Conservation (phyloP, 2,888 invertebrate genomes). For the Amphipyra berbera region DNA sequence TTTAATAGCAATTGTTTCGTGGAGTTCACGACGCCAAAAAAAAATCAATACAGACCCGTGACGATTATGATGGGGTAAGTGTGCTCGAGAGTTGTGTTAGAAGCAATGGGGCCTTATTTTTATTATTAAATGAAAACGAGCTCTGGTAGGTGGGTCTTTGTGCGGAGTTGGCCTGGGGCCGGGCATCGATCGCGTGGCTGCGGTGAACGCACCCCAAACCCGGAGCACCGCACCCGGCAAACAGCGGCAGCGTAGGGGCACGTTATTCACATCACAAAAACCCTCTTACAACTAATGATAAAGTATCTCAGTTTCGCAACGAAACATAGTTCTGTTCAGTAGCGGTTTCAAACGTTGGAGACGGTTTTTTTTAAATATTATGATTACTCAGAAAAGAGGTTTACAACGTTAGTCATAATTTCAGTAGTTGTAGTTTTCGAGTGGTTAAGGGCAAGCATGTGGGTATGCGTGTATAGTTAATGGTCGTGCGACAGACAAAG, state of each 20-base stretch:
- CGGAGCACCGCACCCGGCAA: slow-evolving; percentile 74
- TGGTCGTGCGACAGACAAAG: slow-evolving; percentile 81
- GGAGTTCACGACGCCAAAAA: slow-evolving; percentile 42
- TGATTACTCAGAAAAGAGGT: slow-evolving; percentile 24
- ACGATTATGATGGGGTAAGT: slow-evolving; percentile 56
- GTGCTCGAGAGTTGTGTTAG: slow-evolving; percentile 64
- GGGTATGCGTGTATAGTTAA: slow-evolving; percentile 80
- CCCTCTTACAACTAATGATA: slow-evolving; percentile 72
- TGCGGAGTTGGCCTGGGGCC: slow-evolving; percentile 73
- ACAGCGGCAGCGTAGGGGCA: slow-evolving; percentile 69
- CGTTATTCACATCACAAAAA: slow-evolving; percentile 71
- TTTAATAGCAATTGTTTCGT: slow-evolving; percentile 58
- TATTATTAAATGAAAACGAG: slow-evolving; percentile 70
- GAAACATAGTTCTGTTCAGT: slow-evolving; percentile 45
- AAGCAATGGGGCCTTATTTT: slow-evolving; percentile 63
- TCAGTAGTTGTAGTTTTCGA: slow-evolving; percentile 61
- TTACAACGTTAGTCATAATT: slow-evolving; percentile 58
- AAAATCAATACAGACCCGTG: slow-evolving; percentile 54
- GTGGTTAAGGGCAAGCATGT: slow-evolving; percentile 60
- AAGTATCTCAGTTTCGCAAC: slow-evolving; percentile 63
- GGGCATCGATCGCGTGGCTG: slow-evolving; percentile 85
- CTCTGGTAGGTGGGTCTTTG: slow-evolving; percentile 77
- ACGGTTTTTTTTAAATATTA: slow-evolving; percentile 34
- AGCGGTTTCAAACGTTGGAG: slow-evolving; percentile 45
- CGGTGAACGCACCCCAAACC: slow-evolving; percentile 86